Conservation (phyloP, 2,888 invertebrate genomes). For the Frankliniella intonsa region DNA sequence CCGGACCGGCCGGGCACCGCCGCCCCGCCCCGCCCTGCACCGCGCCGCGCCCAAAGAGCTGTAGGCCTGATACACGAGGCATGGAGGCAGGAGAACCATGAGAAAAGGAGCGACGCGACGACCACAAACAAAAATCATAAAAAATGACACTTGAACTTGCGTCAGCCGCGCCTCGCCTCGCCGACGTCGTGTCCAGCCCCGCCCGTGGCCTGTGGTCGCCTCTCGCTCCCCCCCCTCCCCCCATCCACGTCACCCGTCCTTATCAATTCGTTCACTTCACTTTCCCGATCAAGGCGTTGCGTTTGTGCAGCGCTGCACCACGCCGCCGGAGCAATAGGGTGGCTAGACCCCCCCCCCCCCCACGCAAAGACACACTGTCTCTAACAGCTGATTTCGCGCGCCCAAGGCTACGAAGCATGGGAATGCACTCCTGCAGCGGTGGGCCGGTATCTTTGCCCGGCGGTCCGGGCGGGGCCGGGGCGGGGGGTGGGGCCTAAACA, state of each 20-base stretch:
- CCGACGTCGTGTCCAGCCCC: not conserved
- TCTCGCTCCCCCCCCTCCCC: not conserved
- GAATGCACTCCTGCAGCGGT: not conserved
- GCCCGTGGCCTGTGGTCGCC: not conserved
- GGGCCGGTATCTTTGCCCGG: not conserved
- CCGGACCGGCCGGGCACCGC: not conserved
- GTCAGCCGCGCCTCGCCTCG: not conserved
- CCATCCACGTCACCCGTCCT: not conserved
- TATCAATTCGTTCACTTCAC: constrained; percentile 10
- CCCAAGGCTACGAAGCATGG: not conserved
- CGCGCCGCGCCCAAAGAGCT: no score
- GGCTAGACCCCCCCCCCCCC: not conserved
- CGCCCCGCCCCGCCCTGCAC: not conserved
- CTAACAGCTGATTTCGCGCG: not conserved
- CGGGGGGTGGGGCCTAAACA: not conserved
- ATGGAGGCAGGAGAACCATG: not conserved
- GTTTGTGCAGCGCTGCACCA: not conserved
- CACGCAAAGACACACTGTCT: not conserved
- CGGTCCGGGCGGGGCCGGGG: not conserved
- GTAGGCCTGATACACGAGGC: not conserved
- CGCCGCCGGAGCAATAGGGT: not conserved
- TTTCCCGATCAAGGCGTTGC: not conserved
- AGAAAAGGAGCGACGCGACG: not conserved
- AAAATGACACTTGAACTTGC: not conserved
- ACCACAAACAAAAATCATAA: not conserved